Percentiles rank a stretch among this genome's conserved stretches.
Conservation (phyloP, 2,797 vertebrate genomes). For the Thaleichthys pacificus region DNA sequence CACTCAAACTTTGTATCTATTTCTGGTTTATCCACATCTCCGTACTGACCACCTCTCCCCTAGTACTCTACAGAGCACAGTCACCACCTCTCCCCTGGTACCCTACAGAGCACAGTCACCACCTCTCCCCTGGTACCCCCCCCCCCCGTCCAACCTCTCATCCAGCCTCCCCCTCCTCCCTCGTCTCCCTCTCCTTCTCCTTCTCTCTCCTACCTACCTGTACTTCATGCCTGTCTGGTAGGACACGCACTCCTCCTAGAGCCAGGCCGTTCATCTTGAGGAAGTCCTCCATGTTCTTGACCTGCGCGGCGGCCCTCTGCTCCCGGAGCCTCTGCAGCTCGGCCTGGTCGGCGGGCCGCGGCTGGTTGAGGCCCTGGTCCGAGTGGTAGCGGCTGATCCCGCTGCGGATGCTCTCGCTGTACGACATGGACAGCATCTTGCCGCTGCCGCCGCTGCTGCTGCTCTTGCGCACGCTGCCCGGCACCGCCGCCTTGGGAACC, state of each 20-base stretch:
- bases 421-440: slow-evolving; percentile 97
- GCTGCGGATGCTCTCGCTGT: slow-evolving; percentile 94
- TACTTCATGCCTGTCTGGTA: slow-evolving; percentile 94
- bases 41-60: too few relatives aligned
- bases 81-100: too few relatives aligned
- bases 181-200: not conserved
- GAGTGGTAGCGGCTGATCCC: slow-evolving; percentile 92
- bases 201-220: slow-evolving; percentile 77
- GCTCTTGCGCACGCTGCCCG: slow-evolving; percentile 61
- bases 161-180: slow-evolving; percentile 16
- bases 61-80: too few relatives aligned
- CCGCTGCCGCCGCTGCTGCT: slow-evolving; percentile 74
- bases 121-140: too few relatives aligned
- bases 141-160: not conserved
- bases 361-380: slow-evolving; percentile 88
- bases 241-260: slow-evolving; percentile 90
- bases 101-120: too few relatives aligned
- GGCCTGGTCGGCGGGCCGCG: slow-evolving; percentile 80
- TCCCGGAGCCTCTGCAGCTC: slow-evolving; percentile 91
- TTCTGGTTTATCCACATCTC: too few relatives aligned
- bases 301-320: slow-evolving; percentile 86
- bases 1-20: too few relatives aligned
- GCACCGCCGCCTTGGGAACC: slow-evolving; percentile 73
- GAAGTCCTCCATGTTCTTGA: slow-evolving; percentile 96
- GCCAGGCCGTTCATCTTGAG: slow-evolving; percentile 94